Evolutionary conservation across 92 coral and sea anemone genomes (phyloP), one percentile per base, ranked within the genome.

Genomic region (Actinernus sp.): DNA sequence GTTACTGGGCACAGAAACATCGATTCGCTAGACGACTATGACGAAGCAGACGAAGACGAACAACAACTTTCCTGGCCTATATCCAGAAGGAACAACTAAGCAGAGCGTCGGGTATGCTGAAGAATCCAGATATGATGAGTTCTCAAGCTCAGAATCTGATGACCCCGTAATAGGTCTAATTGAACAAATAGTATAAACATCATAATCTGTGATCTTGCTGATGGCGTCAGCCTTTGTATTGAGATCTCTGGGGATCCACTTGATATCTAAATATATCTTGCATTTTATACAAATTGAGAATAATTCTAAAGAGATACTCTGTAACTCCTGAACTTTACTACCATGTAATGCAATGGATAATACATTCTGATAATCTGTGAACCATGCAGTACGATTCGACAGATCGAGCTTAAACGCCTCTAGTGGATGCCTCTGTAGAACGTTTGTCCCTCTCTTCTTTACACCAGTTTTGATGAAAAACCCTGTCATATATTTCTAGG

Each of bases 1-100:
- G 68, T 71, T 34, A 80, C 81, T 10, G 63, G 81, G 20, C 87
- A 62, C 61, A 54, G 75, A 63, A 72, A 79, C 61, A 32, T 79
- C 0, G 72, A 61, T 25, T 79, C 79, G 12, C 30, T 79, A 2
- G 65, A 62, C 17, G 84, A 67, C 36, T 48, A 56, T 32, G 76
- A 77, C 69, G 67, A 79, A 43, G 86, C 51, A 4, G 78, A 79
- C 49, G 86, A 76, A 66, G 38, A 31, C 28, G 76, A 50, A 49
- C 44, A 47, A 50, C 28, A 37, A 52, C 66, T 74, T 23, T 53
- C 66, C 4, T 32, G 71, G 82, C 58, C 57, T 30, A 71, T 38
- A 9, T 63, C 70, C 18, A 44, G 57, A 17, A 63, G 32, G 45
- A 63, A 63, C 47, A 44, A 63, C 55, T n/a, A n/a, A n/a, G n/a